Base-by-base conservation (phyloP, 2,888 invertebrate species). In the Phorcus lineatus region DNA sequence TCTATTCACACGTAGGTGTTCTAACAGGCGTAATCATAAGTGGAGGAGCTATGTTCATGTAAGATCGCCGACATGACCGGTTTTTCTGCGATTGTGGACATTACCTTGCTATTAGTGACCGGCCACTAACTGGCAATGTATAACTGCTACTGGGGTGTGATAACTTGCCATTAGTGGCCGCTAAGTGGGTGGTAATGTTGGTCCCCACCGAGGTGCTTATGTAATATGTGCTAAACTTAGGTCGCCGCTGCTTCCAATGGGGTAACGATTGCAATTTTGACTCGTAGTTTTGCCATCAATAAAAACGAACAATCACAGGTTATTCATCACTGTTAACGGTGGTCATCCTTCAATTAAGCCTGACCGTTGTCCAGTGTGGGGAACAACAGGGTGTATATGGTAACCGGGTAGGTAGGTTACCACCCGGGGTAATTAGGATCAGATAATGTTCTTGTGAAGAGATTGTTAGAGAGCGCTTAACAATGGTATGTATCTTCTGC, bases 281-380 rank as follows among this genome's bases (percentile, higher is more conserved):
- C 70, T 70, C 70, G 28, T 70, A 28, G 70, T 70, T 70, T 70
- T 70, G 31, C 40, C 70, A 70, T 70, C 70, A 70, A 70, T 70
- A 70, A 70, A 70, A 70, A 70, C 36, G 31, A 19, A 36, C 40
- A 31, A 40, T 40, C 36, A 24, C 40, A 16, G 31, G 36, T 36
- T 70, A 70, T 70, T 70, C 70, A 36, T 70, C 31, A 11, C 19
- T 13, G 70, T 36, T 70, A 70, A 70, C 36, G 70, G 47, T 47
- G 57, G 70, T 70, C 70, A 70, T 28, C 70, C 70, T 40, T 36
- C 62, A 28, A 62, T 62, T 62, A 24, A 62, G 24, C 17, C 28
- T 70, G 40, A 70, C 70, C 70, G 36, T 36, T 70, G 70, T 40
- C 70, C 70, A 40, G 36, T 40, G 13, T 40, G 36, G 28, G 17